A percentile compares a stretch with the other conserved stretches of the same genome.
Conservation (phyloP, 2,888 invertebrate genomes). For the Meandrusa payeni region DNA sequence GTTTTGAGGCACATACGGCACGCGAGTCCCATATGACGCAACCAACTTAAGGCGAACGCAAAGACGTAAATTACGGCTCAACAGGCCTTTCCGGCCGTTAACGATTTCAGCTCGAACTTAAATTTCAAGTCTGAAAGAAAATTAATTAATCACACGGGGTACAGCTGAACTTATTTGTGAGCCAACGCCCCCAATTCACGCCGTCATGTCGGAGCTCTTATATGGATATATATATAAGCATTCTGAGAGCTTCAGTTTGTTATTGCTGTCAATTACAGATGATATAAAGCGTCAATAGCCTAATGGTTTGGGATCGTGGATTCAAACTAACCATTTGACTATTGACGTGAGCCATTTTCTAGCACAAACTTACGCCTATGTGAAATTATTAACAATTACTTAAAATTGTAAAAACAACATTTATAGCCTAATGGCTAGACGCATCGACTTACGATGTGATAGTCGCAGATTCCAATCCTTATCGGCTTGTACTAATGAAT, state of each 20-base stretch:
- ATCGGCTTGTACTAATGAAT: too few species aligned
- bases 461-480: too few species aligned
- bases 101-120: slow-evolving; percentile 68
- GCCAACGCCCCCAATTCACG: slow-evolving; percentile 15
- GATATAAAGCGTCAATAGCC: too few species aligned
- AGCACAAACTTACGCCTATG: too few species aligned
- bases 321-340: neutral
- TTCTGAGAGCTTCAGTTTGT: too few species aligned
- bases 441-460: too few species aligned
- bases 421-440: too few species aligned
- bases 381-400: too few species aligned
- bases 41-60: slow-evolving; percentile 58
- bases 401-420: too few species aligned
- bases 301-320: too few species aligned
- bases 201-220: neutral
- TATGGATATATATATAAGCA: neutral
- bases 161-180: slow-evolving; percentile 34
- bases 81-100: slow-evolving; percentile 74
- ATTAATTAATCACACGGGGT: slow-evolving; percentile 72
- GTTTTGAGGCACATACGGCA: slow-evolving; percentile 61
- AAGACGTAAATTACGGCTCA: slow-evolving; percentile 74
- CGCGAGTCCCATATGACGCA: slow-evolving; percentile 72
- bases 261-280: too few species aligned
- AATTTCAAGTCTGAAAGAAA: slow-evolving; percentile 73
- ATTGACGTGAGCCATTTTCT: too few species aligned